phyloP scores from a whole-genome alignment of 2,113 vertebrate species.

The Sula dactylatra region DNA sequence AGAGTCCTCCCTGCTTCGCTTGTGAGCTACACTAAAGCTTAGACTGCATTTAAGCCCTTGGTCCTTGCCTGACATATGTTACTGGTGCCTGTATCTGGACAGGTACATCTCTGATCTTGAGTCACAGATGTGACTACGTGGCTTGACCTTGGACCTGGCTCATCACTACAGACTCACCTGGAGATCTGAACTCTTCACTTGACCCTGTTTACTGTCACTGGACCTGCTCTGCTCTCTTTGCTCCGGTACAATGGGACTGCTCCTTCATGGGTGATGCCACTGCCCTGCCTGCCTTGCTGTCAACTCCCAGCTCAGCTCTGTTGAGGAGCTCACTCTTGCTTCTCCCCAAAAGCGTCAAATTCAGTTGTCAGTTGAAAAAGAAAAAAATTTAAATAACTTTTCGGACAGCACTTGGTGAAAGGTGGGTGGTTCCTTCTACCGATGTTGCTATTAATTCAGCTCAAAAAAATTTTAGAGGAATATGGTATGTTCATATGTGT shows the following conservation, averaged over 20 bases:
- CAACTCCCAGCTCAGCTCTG: background rate
- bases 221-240: background rate
- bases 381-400: background rate
- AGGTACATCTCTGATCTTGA: background rate
- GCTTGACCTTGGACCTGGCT: background rate
- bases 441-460: background rate
- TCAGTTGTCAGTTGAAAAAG: background rate
- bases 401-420: slow-evolving; percentile 21
- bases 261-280: background rate
- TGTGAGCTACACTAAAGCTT: background rate
- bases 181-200: background rate
- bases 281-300: background rate
- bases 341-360: background rate
- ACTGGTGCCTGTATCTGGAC: background rate
- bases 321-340: background rate
- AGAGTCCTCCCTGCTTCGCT: background rate
- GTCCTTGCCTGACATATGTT: background rate
- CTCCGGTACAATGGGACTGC: background rate
- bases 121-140: background rate
- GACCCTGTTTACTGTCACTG: background rate
- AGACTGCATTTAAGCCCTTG: background rate
- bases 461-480: background rate
- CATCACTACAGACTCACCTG: background rate
- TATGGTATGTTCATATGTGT: background rate
- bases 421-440: slow-evolving; percentile 6